Evolutionary conservation across 1,140 invertebrate species (phyloP), one percentile per base, ranked within the genome.

Genomic region (Calycopis cecrops): DNA sequence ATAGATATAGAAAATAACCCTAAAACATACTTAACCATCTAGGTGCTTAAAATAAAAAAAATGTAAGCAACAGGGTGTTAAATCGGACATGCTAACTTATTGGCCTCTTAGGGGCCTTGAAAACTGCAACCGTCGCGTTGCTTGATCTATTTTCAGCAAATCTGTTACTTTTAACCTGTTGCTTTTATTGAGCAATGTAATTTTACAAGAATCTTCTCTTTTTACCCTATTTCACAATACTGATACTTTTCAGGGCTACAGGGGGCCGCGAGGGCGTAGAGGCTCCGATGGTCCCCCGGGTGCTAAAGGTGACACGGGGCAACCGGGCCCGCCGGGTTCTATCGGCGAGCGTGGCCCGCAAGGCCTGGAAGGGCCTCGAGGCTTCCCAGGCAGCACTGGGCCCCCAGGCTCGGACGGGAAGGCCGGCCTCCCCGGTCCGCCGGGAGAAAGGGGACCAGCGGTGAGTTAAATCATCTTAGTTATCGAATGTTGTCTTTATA

Each of bases 241-340:
- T 28, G 6, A 47, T 18, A 44, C 10, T 4, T 35, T n/a, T 1
- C 34, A 92, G 90, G 92, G 93, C 2, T 94, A 93, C 70, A 85
- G 93, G 67, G 93, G 93, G 11, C 86, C 91, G 16, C 83, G 93
- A 61, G 93, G 93, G 9, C 85, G 92, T 55, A 76, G 92, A 67
- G 93, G 93, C 34, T 89, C 90, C 38, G 91, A 92, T 72, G 94
- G 94, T 8, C 77, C 87, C 21, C 85, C 91, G 10, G 94, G 94
- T 14, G 89, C 92, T 37, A 94, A 94, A 84, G 92, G 93, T 28
- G 92, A 93, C 59, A 92, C 92, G 10, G 92, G 92, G 8, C 92
- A 93, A 75, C 92, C 92, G 11, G 93, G 93, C 0, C 87, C 92
- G 12, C 88, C 91, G 4, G 93, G 93, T 4, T 75, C 91, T 9